Evolutionary conservation across 2,888 invertebrate genomes (phyloP).

Genomic region (Drosophila atripex): DNA sequence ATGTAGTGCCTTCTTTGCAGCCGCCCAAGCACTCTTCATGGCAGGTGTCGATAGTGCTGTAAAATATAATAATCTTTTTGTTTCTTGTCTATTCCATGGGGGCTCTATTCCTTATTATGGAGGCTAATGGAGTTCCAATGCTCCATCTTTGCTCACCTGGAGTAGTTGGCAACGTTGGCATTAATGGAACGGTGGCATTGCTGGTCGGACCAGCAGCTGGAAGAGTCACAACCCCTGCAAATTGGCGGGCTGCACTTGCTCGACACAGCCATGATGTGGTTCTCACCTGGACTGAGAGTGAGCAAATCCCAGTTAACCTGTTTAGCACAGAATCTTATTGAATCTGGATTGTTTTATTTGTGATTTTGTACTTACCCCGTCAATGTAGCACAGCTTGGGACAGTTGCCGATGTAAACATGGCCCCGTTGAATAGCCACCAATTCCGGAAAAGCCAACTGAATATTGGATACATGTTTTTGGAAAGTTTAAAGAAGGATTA

Average conservation of each 20-base stretch:
- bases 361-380: conserved; percentile 79
- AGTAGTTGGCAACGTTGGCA: conserved; percentile 69
- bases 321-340: not conserved
- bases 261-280: conserved; percentile 63
- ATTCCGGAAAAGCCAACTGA: conserved; percentile 89
- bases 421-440: conserved; percentile 91
- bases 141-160: conserved; percentile 56
- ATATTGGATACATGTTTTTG: conserved; percentile 52
- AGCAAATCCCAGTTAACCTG: conserved; percentile 82
- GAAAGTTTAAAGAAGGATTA: not conserved
- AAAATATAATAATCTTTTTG: not conserved
- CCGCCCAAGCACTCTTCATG: conserved; percentile 92
- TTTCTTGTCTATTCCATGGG: too few relatives aligned
- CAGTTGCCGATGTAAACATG: conserved; percentile 91
- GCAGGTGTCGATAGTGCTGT: conserved; percentile 84
- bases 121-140: not conserved
- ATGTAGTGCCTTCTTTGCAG: conserved; percentile 84
- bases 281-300: conserved; percentile 72
- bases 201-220: conserved; percentile 81
- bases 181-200: conserved; percentile 81
- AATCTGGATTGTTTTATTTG: not conserved
- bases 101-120: too few relatives aligned
- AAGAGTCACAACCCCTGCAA: conserved; percentile 77
- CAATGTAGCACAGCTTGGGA: conserved; percentile 90
- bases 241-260: conserved; percentile 57